phyloP scores from a whole-genome alignment of 1,140 invertebrate genomes.

The Macrostomum lignano region DNA sequence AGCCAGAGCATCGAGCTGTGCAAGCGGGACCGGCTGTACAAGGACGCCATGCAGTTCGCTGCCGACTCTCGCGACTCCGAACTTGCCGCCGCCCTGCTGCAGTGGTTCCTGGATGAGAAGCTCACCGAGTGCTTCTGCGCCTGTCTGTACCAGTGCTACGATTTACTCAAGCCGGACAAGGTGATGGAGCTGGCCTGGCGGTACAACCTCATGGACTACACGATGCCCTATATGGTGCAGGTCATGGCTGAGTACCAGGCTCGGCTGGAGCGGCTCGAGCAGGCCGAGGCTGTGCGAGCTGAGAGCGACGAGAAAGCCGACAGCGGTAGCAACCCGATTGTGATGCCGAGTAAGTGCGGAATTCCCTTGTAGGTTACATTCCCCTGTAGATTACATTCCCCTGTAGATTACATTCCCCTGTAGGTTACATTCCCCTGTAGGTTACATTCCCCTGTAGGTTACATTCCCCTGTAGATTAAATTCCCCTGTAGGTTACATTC shows the following conservation, averaged over 20 bases:
- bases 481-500: too few species aligned
- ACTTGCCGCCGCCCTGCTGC: slow-evolving; percentile 76
- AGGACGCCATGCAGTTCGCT: slow-evolving; percentile 97
- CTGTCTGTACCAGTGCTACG: slow-evolving; percentile 92
- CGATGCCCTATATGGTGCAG: slow-evolving; percentile 92
- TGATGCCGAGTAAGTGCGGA: too few species aligned
- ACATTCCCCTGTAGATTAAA: too few species aligned
- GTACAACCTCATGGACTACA: slow-evolving; percentile 93
- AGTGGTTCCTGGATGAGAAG: slow-evolving; percentile 81
- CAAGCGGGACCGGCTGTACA: too few species aligned
- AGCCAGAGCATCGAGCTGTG: slow-evolving; percentile 98
- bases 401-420: too few species aligned
- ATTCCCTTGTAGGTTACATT: too few species aligned
- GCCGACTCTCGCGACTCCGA: slow-evolving; percentile 80
- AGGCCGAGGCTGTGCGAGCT: background rate
- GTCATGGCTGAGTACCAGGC: slow-evolving; percentile 31
- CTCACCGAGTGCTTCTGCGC: slow-evolving; percentile 91
- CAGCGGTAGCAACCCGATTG: slow-evolving; percentile 2
- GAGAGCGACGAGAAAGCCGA: slow-evolving; percentile 3
- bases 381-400: too few species aligned
- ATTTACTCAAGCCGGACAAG: slow-evolving; percentile 82
- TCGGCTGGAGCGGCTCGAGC: slow-evolving; percentile 3
- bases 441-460: too few species aligned
- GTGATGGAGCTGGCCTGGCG: slow-evolving; percentile 88
- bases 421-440: too few species aligned